These are phyloP conservation scores for Dreissena polymorpha DNA, from an alignment of 1,140 invertebrate species.

Conservation along the genomic window DNA sequence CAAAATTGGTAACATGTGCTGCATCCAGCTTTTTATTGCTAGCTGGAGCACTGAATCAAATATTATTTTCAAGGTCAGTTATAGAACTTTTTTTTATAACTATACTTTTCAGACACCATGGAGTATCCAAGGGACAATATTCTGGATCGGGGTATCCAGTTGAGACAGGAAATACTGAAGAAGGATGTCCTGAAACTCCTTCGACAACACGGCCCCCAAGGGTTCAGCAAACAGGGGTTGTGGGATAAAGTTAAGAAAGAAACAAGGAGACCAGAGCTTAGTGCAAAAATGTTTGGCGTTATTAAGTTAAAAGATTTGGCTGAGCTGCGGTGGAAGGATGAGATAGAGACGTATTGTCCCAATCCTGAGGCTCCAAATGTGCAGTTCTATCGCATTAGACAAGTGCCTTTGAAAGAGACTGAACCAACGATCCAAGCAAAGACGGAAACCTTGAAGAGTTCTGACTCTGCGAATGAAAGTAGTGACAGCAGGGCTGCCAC, in stretches of 20 bases:
- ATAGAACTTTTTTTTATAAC: not conserved
- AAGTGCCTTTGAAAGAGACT: not conserved
- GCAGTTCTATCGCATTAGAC: not conserved
- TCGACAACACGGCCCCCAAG: not conserved
- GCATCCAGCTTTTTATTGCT: too few relatives aligned
- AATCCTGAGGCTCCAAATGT: not conserved
- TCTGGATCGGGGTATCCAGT: not conserved
- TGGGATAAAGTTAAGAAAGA: constrained; percentile 15
- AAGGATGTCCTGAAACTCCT: constrained; percentile 11
- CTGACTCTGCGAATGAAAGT: not conserved
- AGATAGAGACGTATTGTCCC: not conserved
- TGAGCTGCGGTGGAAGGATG: constrained; percentile 17
- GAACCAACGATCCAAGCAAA: not conserved
- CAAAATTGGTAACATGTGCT: too few relatives aligned
- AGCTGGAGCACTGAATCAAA: too few relatives aligned
- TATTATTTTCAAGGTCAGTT: too few relatives aligned
- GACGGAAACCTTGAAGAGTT: not conserved
- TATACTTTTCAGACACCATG: not conserved
- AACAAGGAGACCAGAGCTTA: not conserved
- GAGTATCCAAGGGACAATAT: not conserved
- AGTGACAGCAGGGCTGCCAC: not conserved
- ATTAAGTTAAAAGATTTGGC: constrained; percentile 5
- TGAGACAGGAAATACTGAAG: constrained; percentile 4
- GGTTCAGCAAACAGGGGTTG: not conserved
- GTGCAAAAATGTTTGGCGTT: constrained; percentile 18